Base-by-base conservation (phyloP, 2,797 vertebrate genomes). In the Helarctos malayanus region DNA sequence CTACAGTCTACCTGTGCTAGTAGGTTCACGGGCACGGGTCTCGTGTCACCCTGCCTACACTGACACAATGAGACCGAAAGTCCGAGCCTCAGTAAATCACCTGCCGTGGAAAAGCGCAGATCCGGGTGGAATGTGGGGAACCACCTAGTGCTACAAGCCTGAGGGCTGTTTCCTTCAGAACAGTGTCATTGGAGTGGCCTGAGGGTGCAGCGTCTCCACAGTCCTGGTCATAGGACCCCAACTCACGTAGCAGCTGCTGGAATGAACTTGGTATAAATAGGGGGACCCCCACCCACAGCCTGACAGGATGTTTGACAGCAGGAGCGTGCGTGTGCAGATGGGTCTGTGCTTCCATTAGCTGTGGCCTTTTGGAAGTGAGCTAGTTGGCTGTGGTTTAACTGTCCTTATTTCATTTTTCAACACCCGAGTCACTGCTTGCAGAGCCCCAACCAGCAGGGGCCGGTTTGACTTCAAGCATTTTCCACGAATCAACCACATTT, bases 401-500 rank as follows among this genome's bases (percentile, higher is more conserved):
- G 41, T 41, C 41, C 87, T 85, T 94, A 59, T 69, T 94, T 97
- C 97, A 97, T 97, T 97, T 29, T 45, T 0, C 38, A 59, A 88
- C 32, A 0, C 82, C 71, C 59, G 65, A 84, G 92, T 97, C 94
- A 0, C 56, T 54, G 32, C 87, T 91, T 93, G 84, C 85, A 84
- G 41, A 45, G 69, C 86, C 91, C 73, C 83, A 97, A 56, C 96
- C 83, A 56, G 96, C 79, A 91, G 15, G 4, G 80, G 97, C 97
- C n/a, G 32, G 91, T 98, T 98, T 96, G 63, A 75, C 59, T 95
- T 71, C 75, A 54, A 87, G 85, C 59, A 82, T 89, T 98, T 98
- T 98, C 98, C 98, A 86, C 35, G 76, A 69, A 96, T 89, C 92
- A 98, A 98, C 95, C 96, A 84, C 96, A 96, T 94, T 97, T 71